Percentiles rank a stretch among this genome's conserved stretches.
These are phyloP conservation scores for Bujurquina vittata DNA, from an alignment of 2,113 vertebrate species.

Conservation along the genomic window DNA sequence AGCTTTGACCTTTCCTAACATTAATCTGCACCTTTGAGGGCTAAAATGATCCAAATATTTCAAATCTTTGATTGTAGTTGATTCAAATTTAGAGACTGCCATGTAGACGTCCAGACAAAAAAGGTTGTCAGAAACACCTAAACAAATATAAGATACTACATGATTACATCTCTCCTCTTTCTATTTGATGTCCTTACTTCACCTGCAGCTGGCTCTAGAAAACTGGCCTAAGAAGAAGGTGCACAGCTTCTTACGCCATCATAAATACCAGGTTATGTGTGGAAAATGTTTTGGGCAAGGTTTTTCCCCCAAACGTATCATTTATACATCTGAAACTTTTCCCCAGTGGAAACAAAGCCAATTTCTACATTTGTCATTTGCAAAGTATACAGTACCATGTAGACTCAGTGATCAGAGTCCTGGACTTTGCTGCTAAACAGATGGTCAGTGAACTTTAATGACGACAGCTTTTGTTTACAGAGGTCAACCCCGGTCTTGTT, in stretches of 20 bases:
- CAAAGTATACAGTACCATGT: constrained; percentile 10
- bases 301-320: not conserved
- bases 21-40: not conserved
- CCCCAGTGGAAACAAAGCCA: constrained; percentile 33
- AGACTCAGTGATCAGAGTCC: constrained; percentile 36
- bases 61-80: not conserved
- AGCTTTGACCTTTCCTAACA: not conserved
- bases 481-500: constrained; percentile 29
- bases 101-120: not conserved
- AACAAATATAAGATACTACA: not conserved
- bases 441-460: constrained; percentile 56
- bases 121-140: not conserved
- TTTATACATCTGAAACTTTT: constrained; percentile 20
- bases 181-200: not conserved
- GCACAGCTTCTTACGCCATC: not conserved
- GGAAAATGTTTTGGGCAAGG: not conserved
- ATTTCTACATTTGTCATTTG: constrained; percentile 29
- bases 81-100: not conserved
- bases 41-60: not conserved
- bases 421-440: constrained; percentile 45
- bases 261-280: not conserved
- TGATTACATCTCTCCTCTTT: not conserved
- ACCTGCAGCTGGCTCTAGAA: not conserved
- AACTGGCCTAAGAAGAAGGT: not conserved
- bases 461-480: constrained; percentile 9